Base-by-base conservation (phyloP, 2,113 vertebrate species). In the rat (Rattus norvegicus) region DNA sequence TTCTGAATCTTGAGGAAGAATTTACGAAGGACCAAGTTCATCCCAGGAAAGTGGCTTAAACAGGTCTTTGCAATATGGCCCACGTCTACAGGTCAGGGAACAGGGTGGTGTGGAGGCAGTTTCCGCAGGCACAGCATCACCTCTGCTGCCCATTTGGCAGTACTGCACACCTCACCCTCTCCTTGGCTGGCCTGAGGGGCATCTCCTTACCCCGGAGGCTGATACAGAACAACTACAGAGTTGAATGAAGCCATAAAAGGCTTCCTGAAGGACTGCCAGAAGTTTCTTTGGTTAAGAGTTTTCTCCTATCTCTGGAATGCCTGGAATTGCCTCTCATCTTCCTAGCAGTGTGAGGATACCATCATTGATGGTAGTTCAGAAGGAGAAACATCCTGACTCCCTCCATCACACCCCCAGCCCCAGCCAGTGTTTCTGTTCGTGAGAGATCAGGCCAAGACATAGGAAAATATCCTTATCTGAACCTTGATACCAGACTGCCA, bases 281-380 rank as follows among this genome's bases (percentile, higher is more conserved):
- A 90, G 54, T 90, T 88, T 88, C 69, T 56, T 88, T 43, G 72
- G 54, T 26, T 6, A 8, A 43, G 49, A 13, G 39, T 79, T 76
- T 88, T 24, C 83, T 90, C 59, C 49, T 54, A 88, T 69, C 61
- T 88, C 47, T 95, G 54, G 33, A 86, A 92, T 72, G n/a, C 36
- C 4, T 39, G 69, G 36, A 61, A 33, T 20, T 75, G n/a, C 17
- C 30, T 61, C 73, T 67, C 67, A 61, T 59, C 56, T 22, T 83
- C 28, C 65, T 14, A 79, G 17, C 30, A 91, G 72, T n/a, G 56
- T 43, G 59, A 30, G n/a, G 49, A 59, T 73, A 87, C 89, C 36
- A 49, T 22, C 0, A 6, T 10, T 22, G 12, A 61, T 36, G 52
- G 61, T 33, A 12, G 39, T 59, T 36, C 16, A 3, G 47, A 16